A percentile compares a stretch with the other conserved stretches of the same genome.
phyloP scores from a whole-genome alignment of 2,797 vertebrate species.

The Argentina silus region DNA sequence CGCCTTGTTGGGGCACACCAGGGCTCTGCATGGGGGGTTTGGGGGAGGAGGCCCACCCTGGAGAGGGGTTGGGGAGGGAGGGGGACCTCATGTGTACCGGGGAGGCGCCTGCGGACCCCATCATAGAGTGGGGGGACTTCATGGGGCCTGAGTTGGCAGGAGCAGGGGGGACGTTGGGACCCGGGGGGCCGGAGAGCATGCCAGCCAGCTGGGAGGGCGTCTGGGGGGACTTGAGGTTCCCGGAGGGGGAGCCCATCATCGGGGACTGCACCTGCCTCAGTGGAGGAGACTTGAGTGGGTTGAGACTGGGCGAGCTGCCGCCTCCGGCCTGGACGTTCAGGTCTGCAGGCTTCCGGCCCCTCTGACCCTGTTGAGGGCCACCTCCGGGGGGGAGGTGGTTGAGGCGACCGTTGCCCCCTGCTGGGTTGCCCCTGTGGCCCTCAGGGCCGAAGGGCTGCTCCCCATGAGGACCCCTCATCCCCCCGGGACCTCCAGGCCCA shows the following conservation, averaged over 20 bases:
- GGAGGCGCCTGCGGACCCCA: constrained; percentile 98
- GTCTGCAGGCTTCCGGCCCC: constrained; percentile 94
- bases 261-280: constrained; percentile 98
- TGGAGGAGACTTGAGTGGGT: constrained; percentile 95
- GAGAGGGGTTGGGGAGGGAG: constrained; percentile 96
- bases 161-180: constrained; percentile 86
- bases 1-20: constrained; percentile 89
- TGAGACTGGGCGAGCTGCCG: constrained; percentile 94
- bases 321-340: constrained; percentile 90
- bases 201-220: constrained; percentile 98
- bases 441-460: constrained; percentile 90
- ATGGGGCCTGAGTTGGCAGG: constrained; percentile 90
- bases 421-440: constrained; percentile 89
- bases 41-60: constrained; percentile 97
- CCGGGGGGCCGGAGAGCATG: constrained; percentile 92
- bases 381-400: constrained; percentile 92
- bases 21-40: constrained; percentile 99
- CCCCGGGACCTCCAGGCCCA: constrained; percentile 70
- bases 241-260: constrained; percentile 97
- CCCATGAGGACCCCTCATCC: constrained; percentile 84
- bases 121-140: constrained; percentile 96
- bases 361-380: constrained; percentile 83
- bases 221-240: constrained; percentile 98
- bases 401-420: constrained; percentile 87
- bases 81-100: constrained; percentile 99